Evolutionary conservation across 2,113 vertebrate species (phyloP), one percentile per base, ranked within the genome.

Genomic region (Fukomys damarensis): DNA sequence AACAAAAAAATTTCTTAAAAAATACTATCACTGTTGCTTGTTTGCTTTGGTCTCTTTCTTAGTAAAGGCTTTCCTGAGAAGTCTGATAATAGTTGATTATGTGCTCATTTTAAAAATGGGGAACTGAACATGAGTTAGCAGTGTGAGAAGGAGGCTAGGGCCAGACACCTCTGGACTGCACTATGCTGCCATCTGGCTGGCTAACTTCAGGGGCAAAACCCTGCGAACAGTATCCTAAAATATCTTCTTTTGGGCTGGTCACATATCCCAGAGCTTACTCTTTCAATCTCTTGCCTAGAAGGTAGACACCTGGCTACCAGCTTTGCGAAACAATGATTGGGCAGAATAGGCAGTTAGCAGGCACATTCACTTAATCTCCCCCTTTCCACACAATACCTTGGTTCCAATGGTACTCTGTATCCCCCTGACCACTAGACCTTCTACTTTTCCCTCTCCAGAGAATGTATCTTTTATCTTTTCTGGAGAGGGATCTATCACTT

Each of bases 401-500:
- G 26, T 49, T 81, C 13, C 32, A 77, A 89, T 61, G n/a, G n/a
- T 68, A 66, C 17, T 24, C 65, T 14, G 32, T 38, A 79, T 3
- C 28, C 56, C 14, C 56, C 28, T 43, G 59, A 70, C 38, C 46
- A 93, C 14, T 8, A 93, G 5, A 83, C 24, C 6, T 8, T 19
- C 35, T 61, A 22, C 68, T 46, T 41, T 63, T 17, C 43, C 7
- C 54, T 85, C 59, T 66, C 17, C 70, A 63, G 52, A 95, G 35
- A 87, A 84, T 38, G 84, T 52, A 79, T 52, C 52, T 93, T 63
- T 58, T 30, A 54, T 95, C 38, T 94, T 56, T 94, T 32, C 43
- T 84, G 61, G 41, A 38, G 28, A 80, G 12, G 30, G 6, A 77
- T 56, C 85, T 74, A n/a, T 43, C 56, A 30, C 22, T 84, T 97